Evolutionary conservation across 2,797 vertebrate genomes (phyloP).

Genomic region (Chelmon rostratus): DNA sequence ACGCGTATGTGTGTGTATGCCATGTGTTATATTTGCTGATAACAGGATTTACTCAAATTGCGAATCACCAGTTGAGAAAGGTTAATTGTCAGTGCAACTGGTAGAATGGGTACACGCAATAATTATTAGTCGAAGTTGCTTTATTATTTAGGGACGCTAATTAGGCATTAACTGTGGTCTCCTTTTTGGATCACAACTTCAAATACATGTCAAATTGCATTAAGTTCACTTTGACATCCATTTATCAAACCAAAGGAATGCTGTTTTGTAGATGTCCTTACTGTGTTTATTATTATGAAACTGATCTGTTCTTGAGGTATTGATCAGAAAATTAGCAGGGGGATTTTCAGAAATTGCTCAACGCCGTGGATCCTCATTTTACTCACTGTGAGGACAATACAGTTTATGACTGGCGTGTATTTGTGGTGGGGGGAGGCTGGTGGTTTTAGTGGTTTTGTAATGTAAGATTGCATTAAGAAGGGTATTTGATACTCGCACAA

Average conservation of each 20-base stretch:
- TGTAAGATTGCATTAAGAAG: conserved; percentile 55
- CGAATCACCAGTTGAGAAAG: conserved; percentile 86
- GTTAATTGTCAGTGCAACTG: conserved; percentile 87
- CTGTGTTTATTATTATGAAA: conserved; percentile 77
- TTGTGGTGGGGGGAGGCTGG: conserved; percentile 5
- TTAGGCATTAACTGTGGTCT: conserved; percentile 83
- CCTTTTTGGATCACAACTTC: conserved; percentile 84
- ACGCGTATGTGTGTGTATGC: conserved; percentile 69
- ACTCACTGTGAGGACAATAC: conserved; percentile 58
- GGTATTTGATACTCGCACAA: conserved; percentile 51
- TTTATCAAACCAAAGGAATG: conserved; percentile 80
- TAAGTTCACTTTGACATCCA: conserved; percentile 84
- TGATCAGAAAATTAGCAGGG: conserved; percentile 76
- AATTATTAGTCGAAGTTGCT: conserved; percentile 87
- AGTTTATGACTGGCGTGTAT: conserved; percentile 35
- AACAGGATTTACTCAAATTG: conserved; percentile 88
- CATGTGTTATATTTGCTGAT: conserved; percentile 90
- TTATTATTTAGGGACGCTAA: conserved; percentile 87
- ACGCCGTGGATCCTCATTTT: conserved; percentile 51
- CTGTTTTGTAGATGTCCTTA: conserved; percentile 84
- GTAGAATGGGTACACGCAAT: conserved; percentile 84
- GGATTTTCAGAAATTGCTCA: conserved; percentile 71
- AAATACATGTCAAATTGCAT: conserved; percentile 86
- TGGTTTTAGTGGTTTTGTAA: conserved; percentile 50
- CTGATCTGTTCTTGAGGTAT: conserved; percentile 74